phyloP scores from a whole-genome alignment of 1,140 invertebrate genomes.

The Bemisia tabaci region DNA sequence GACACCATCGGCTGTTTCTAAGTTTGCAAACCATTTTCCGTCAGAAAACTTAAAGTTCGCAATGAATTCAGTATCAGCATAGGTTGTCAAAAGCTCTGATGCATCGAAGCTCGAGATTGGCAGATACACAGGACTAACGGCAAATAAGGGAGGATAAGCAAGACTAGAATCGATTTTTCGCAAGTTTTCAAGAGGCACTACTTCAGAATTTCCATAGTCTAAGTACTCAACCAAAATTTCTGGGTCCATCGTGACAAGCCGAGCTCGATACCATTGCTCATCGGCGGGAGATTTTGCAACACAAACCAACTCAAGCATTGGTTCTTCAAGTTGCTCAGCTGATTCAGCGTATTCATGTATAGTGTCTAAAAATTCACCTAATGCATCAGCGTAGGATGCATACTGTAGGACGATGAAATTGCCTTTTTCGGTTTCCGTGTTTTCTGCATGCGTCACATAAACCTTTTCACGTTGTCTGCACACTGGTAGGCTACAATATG shows the following conservation, averaged over 20 bases:
- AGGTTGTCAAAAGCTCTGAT: not conserved
- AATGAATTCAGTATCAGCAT: not conserved
- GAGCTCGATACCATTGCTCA: constrained; percentile 39
- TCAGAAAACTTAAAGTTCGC: not conserved
- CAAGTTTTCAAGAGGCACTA: constrained; percentile 22
- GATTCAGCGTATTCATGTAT: not conserved
- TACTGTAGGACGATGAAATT: constrained; percentile 3
- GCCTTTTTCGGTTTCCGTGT: constrained; percentile 20
- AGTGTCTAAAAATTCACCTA: not conserved
- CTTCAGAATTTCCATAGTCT: constrained; percentile 39
- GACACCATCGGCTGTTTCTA: not conserved
- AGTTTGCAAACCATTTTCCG: not conserved
- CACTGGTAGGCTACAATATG: not conserved
- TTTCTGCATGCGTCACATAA: constrained; percentile 20
- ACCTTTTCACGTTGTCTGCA: not conserved
- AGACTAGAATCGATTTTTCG: constrained; percentile 12
- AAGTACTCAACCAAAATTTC: constrained; percentile 30
- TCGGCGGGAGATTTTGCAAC: constrained; percentile 40
- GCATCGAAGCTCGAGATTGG: not conserved
- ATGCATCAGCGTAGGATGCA: not conserved
- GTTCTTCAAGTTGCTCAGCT: not conserved
- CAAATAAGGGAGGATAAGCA: constrained; percentile 5
- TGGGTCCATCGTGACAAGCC: not conserved
- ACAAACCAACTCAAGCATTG: constrained; percentile 32
- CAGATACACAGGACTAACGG: not conserved